These are phyloP conservation scores for Panurus biarmicus DNA, from an alignment of 2,113 vertebrate genomes.

Conservation along the genomic window DNA sequence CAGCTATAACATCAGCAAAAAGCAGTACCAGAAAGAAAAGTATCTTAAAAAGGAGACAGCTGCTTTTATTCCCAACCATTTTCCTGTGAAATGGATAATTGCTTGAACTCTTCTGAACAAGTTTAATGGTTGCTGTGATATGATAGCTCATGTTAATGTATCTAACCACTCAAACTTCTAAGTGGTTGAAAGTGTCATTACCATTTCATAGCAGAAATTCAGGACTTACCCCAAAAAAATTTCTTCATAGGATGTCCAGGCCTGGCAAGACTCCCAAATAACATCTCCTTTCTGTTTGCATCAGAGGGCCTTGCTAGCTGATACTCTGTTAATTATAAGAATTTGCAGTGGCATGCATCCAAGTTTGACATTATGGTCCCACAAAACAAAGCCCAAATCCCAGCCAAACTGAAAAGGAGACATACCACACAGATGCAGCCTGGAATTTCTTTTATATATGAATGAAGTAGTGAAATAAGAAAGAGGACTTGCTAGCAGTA, in stretches of 20 bases:
- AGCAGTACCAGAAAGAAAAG: background rate
- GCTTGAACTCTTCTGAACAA: background rate
- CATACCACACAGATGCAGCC: background rate
- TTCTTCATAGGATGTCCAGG: constrained; percentile 93
- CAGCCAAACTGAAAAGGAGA: background rate
- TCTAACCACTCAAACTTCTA: background rate
- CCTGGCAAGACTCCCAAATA: constrained; percentile 92
- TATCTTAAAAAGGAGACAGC: background rate
- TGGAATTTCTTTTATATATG: background rate
- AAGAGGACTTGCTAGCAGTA: background rate
- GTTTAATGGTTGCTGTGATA: background rate
- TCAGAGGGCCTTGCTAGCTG: constrained; percentile 89
- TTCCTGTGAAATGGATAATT: background rate
- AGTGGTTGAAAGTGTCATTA: background rate
- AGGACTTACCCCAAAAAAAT: constrained; percentile 90
- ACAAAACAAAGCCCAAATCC: background rate
- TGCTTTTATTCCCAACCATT: background rate
- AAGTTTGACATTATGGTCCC: background rate
- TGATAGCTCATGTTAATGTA: background rate
- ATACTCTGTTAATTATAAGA: constrained; percentile 79
- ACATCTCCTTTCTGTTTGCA: constrained; percentile 90
- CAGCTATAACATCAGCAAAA: background rate
- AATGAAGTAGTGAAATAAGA: background rate
- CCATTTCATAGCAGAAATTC: background rate
- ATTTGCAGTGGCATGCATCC: background rate